Evolutionary conservation across 2,113 vertebrate species (phyloP), one percentile per base, ranked within the genome.

Genomic region (Laticauda laticaudata): DNA sequence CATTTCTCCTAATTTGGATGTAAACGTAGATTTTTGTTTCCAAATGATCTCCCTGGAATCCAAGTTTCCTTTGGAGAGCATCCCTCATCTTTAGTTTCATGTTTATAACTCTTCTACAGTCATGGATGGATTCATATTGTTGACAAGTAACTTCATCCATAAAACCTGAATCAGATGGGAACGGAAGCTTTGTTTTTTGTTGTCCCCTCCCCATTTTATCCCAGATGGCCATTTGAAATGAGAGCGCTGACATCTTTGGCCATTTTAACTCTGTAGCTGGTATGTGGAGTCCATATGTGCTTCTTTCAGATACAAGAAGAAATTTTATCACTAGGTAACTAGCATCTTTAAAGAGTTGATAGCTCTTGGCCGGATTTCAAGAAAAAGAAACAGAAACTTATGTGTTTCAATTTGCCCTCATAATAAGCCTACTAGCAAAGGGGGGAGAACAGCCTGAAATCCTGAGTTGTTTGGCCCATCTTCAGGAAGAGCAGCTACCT

Each of bases 141-240:
- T 56, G 56, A 57, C n/a, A 51, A 21, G 29, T 56, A 89, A 24
- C 88, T 89, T 86, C 69, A 86, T 29, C n/a, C 85, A 43, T 43
- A 61, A 91, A 56, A 56, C 53, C 39, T 56, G 54, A 86, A 55
- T 45, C 85, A 55, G 14, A 86, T 86, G n/a, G 5, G 5, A 92
- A 92, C 10, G 14, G 23, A 55, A 21, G 39, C 15, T 53, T 5
- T 26, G 39, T 12, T 14, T 34, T 24, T 64, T n/a, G 3, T 6
- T 0, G 0, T 0, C 0, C 1, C 8, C 3, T 4, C 29, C 14
- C 69, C 20, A 15, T 39, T 81, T 39, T 81, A 81, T 81, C 75
- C 75, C 75, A 43, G 75, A 21, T 81, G 75, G 75, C 34, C 34
- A 56, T 26, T 39, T 34, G 53, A 0, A 24, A 14, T 45, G 51